Evolutionary conservation across 2,113 vertebrate genomes (phyloP).

Genomic region (Amblyopsis rosae): DNA sequence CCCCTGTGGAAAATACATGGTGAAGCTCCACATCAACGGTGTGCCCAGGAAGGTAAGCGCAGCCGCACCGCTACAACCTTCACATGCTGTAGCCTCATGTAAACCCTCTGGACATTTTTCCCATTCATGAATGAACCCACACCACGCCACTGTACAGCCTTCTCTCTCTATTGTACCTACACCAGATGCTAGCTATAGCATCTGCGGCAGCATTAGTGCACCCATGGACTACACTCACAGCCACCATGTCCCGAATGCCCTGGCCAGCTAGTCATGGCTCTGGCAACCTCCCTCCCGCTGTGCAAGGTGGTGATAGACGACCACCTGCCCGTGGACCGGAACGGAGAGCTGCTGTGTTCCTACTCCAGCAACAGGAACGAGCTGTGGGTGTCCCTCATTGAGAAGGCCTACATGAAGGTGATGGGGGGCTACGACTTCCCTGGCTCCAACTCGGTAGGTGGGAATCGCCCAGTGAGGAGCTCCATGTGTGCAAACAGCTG

Average conservation of each 20-base stretch:
- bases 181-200: too few relatives aligned
- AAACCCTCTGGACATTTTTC: too few relatives aligned
- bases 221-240: too few relatives aligned
- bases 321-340: conserved; percentile 91
- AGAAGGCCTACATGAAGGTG: conserved; percentile 99
- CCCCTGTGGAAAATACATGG: conserved; percentile 98
- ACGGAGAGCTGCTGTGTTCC: conserved; percentile 93
- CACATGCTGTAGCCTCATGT: too few relatives aligned
- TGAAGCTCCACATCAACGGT: conserved; percentile 97
- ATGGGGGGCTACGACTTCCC: conserved; percentile 99
- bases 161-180: too few relatives aligned
- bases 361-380: conserved; percentile 98
- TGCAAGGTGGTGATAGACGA: conserved; percentile 96
- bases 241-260: too few relatives aligned
- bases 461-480: background rate
- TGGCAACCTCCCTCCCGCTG: background rate
- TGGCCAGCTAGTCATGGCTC: background rate
- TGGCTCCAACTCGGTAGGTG: conserved; percentile 96
- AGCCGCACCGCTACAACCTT: background rate
- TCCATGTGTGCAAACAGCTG: background rate
- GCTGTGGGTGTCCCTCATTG: conserved; percentile 96
- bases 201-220: too few relatives aligned
- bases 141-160: too few relatives aligned
- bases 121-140: too few relatives aligned
- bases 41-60: conserved; percentile 92